Base-by-base conservation (phyloP, 2,888 invertebrate species). In the Anodontia alba region DNA sequence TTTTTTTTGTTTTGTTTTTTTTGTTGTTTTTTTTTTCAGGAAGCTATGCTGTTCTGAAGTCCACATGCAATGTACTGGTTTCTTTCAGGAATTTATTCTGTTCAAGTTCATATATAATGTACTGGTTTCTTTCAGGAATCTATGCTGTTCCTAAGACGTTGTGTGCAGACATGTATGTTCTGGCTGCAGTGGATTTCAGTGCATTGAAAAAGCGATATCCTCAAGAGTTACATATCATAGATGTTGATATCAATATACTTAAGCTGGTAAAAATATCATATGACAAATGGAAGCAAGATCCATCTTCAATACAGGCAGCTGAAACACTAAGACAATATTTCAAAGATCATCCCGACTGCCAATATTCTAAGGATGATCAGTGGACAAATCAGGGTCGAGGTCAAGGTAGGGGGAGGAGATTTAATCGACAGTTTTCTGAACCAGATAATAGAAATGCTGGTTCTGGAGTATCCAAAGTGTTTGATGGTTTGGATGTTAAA, bases 101-200 rank as follows among this genome's bases (percentile, higher is more conserved):
- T n/a, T n/a, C n/a, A n/a, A n/a, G n/a, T n/a, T n/a, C n/a, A n/a
- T n/a, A n/a, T n/a, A n/a, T n/a, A n/a, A n/a, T n/a, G n/a, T n/a
- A n/a, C n/a, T n/a, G n/a, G n/a, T n/a, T n/a, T 38, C 38, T 69
- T 57, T 12, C 73, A 87, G 87, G 85, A 29, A 82, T 85, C 49
- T 87, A 78, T 80, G 85, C 70, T 43, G 87, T 87, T 17, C 87
- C 87, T 36, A 83, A 87, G 42, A 72, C 72, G 29, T 54, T 84
- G 20, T 85, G 85, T 81, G 80, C 87, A 17, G 84, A 85, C 36
- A 86, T 86, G 82, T 87, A 84, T 38, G 57, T 86, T 0, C 62
- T 73, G 33, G 85, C 84, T 7, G 79, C 73, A 12, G 68, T 49
- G 12, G 72, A 80, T 20, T 87, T 70, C 51, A 78, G 74, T 49